Evolutionary conservation across 1,140 invertebrate genomes (phyloP).

Genomic region (Panagrolaimus sp.): DNA sequence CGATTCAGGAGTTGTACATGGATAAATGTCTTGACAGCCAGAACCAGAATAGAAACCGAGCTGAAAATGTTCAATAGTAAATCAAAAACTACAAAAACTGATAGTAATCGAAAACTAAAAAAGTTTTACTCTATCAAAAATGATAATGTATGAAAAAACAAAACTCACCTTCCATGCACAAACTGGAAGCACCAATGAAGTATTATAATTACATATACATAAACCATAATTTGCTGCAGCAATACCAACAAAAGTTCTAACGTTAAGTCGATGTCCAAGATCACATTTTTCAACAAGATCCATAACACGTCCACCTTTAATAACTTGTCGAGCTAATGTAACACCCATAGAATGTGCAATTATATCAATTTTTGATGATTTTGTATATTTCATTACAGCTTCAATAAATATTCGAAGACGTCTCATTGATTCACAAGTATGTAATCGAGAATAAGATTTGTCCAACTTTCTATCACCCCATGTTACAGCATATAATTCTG

Average conservation of each 20-base stretch:
- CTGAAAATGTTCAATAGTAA: too few species aligned
- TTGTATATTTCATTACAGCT: slow-evolving; percentile 24
- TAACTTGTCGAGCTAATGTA: slow-evolving; percentile 32
- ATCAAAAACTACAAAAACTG: too few species aligned
- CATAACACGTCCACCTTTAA: slow-evolving; percentile 28
- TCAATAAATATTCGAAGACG: slow-evolving; percentile 12
- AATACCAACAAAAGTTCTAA: slow-evolving; percentile 26
- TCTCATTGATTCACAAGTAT: not conserved
- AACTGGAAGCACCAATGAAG: not conserved
- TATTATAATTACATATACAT: slow-evolving; percentile 15
- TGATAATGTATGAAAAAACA: too few species aligned
- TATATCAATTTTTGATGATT: slow-evolving; percentile 22
- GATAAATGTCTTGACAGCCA: too few species aligned
- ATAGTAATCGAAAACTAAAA: too few species aligned
- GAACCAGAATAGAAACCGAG: too few species aligned
- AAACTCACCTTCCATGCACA: not conserved
- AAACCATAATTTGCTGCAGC: slow-evolving; percentile 28
- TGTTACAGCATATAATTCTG: not conserved
- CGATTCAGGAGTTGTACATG: too few species aligned
- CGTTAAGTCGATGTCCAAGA: slow-evolving; percentile 15
- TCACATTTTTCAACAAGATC: slow-evolving; percentile 6
- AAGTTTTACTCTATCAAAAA: too few species aligned
- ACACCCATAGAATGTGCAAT: slow-evolving; percentile 42
- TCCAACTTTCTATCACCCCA: not conserved
- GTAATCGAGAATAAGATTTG: not conserved